Evolutionary conservation across 1,140 invertebrate species (phyloP).

Genomic region (Phymorhynchus buccinoides): DNA sequence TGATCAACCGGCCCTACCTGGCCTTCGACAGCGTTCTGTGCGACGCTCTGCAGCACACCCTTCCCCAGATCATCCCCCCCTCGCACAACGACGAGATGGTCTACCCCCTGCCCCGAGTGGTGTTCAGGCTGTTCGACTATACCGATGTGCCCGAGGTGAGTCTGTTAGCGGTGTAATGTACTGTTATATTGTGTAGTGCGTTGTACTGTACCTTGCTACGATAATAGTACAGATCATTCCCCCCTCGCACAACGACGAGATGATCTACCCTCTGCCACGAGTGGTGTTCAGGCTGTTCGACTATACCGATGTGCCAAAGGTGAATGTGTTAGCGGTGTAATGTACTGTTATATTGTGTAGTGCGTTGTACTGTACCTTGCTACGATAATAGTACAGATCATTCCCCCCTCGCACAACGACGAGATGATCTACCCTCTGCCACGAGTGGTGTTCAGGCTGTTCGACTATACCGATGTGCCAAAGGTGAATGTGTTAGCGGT

Average conservation of each 20-base stretch:
- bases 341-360: too few relatives aligned
- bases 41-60: conserved; percentile 94
- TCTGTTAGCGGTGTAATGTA: too few relatives aligned
- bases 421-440: conserved; percentile 90
- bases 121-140: conserved; percentile 92
- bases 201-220: too few relatives aligned
- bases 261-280: conserved; percentile 87
- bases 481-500: too few relatives aligned
- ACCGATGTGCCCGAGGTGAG: conserved; percentile 94
- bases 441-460: conserved; percentile 80
- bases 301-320: conserved; percentile 97
- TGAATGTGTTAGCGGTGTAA: too few relatives aligned
- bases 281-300: conserved; percentile 87
- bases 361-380: conserved; percentile 93
- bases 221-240: conserved; percentile 86
- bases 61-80: conserved; percentile 89
- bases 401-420: conserved; percentile 92
- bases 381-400: too few relatives aligned
- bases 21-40: conserved; percentile 95
- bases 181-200: too few relatives aligned
- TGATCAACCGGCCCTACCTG: conserved; percentile 94
- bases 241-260: conserved; percentile 92
- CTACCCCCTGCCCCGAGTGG: conserved; percentile 85
- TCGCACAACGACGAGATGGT: conserved; percentile 90
- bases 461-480: conserved; percentile 99